phyloP scores from a whole-genome alignment of 2,113 vertebrate species.

The Zosterops lateralis region DNA sequence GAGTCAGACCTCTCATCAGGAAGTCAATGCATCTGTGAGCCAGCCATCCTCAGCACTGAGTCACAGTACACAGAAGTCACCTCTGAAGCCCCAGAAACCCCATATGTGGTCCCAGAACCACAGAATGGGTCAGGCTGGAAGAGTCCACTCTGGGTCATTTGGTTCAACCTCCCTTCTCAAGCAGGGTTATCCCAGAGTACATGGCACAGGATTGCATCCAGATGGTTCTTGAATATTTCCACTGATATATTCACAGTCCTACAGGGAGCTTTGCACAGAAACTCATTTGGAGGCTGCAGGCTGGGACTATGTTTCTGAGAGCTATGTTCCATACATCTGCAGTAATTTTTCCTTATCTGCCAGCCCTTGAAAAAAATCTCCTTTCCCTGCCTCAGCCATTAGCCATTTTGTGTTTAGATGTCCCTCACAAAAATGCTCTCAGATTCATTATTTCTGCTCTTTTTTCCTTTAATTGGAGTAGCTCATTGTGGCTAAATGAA shows the following conservation, averaged over 20 bases:
- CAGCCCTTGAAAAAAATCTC: not conserved
- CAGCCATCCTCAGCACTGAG: not conserved
- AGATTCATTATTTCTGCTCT: not conserved
- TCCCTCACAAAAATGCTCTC: not conserved
- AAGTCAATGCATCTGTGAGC: not conserved
- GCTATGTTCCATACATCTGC: rapidly evolving
- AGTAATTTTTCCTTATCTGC: not conserved
- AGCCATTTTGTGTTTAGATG: not conserved
- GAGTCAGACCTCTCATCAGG: not conserved
- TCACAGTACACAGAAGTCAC: not conserved
- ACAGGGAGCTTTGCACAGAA: not conserved
- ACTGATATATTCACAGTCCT: not conserved
- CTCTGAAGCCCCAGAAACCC: not conserved
- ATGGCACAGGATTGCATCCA: not conserved
- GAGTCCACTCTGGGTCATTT: not conserved
- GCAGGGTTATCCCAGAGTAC: not conserved
- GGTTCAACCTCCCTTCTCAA: not conserved
- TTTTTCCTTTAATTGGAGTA: not conserved
- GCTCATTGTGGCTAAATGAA: not conserved
- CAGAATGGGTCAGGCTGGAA: not conserved
- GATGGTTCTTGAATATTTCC: not conserved
- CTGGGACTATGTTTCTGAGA: not conserved
- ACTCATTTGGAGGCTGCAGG: rapidly evolving
- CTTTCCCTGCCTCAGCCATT: not conserved
- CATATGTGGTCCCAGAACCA: not conserved